Conservation (phyloP, 2,888 invertebrate species). For the Elysia crispata region DNA sequence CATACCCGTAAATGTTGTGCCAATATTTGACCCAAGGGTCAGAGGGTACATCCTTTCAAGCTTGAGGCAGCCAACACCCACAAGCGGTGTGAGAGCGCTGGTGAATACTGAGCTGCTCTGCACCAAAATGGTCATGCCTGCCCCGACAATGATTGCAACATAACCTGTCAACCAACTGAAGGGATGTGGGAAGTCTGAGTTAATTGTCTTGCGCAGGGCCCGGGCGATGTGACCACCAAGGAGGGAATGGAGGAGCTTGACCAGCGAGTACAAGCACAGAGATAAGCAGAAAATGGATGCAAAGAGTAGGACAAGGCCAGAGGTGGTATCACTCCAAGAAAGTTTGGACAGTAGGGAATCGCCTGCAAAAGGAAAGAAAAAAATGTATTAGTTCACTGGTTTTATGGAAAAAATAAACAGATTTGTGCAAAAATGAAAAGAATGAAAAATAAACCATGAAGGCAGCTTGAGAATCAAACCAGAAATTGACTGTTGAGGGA, state of each 20-base stretch:
- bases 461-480: neutral
- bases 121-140: constrained; percentile 70
- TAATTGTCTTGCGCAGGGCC: constrained; percentile 67
- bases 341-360: constrained; percentile 59
- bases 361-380: constrained; percentile 55
- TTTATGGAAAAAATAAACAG: too few species aligned
- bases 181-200: constrained; percentile 69
- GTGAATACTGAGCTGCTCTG: constrained; percentile 73
- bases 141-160: constrained; percentile 68
- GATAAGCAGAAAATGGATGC: constrained; percentile 65
- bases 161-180: constrained; percentile 70
- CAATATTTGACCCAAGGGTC: constrained; percentile 73
- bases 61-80: constrained; percentile 69
- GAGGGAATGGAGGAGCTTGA: constrained; percentile 70
- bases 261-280: constrained; percentile 67
- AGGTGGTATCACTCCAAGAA: constrained; percentile 58
- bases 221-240: constrained; percentile 68
- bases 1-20: constrained; percentile 72
- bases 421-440: too few species aligned
- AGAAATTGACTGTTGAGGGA: neutral
- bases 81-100: constrained; percentile 72
- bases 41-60: constrained; percentile 73
- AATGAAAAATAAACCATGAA: neutral
- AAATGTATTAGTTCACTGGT: too few species aligned
- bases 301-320: constrained; percentile 65